phyloP scores from a whole-genome alignment of 2,113 vertebrate genomes.

The Paracanthobrama guichenoti region DNA sequence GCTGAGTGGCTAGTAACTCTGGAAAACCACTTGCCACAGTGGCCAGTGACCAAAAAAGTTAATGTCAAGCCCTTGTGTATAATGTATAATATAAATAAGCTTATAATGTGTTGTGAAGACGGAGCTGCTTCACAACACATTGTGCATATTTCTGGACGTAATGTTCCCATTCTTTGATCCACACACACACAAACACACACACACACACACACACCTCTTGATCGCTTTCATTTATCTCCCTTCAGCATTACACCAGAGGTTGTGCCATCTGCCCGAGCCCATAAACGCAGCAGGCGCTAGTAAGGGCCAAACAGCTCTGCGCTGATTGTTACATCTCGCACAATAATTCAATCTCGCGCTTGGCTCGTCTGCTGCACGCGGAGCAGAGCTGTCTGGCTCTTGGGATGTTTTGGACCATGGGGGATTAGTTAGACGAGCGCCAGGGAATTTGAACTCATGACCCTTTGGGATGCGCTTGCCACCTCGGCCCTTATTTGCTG shows the following conservation, averaged over 20 bases:
- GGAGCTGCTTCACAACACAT: not conserved
- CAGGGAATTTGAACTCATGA: conserved; percentile 35
- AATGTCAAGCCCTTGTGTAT: too few relatives aligned
- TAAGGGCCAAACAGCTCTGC: not conserved
- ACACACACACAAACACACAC: not conserved
- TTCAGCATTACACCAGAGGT: not conserved
- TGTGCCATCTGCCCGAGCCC: conserved; percentile 39
- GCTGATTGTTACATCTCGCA: conserved; percentile 41
- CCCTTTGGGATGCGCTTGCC: not conserved
- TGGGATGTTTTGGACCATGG: not conserved
- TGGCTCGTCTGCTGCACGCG: not conserved
- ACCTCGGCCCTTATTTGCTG: too few relatives aligned
- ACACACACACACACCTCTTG: not conserved
- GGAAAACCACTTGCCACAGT: too few relatives aligned
- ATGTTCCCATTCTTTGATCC: not conserved
- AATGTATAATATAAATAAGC: not conserved
- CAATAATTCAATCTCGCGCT: conserved; percentile 35
- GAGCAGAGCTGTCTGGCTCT: not conserved
- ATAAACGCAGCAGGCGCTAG: not conserved
- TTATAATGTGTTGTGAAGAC: not conserved
- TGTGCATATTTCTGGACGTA: not conserved
- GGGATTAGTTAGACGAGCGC: conserved; percentile 17
- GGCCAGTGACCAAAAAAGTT: too few relatives aligned
- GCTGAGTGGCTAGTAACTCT: too few relatives aligned
- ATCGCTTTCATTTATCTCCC: conserved; percentile 7